Conservation (phyloP, 2,888 invertebrate species). For the Nymphalis polychloros region DNA sequence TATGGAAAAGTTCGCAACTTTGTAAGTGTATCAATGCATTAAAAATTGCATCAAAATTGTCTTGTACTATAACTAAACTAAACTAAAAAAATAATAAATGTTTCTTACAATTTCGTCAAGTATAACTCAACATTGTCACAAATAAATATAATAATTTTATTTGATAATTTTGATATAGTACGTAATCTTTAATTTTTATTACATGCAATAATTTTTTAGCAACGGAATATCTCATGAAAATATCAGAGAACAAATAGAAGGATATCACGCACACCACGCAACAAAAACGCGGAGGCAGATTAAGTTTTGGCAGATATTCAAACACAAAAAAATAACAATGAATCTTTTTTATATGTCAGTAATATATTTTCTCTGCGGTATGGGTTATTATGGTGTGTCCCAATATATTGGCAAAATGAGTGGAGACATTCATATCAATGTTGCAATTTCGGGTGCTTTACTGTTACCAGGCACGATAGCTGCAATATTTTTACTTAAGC, state of each 20-base stretch:
- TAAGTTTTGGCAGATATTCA: slow-evolving; percentile 63
- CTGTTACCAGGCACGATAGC: slow-evolving; percentile 84
- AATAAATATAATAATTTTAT: not conserved
- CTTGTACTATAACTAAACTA: too few relatives aligned
- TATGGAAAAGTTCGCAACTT: slow-evolving; percentile 57
- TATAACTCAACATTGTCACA: not conserved
- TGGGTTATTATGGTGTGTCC: slow-evolving; percentile 92
- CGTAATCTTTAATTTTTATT: not conserved
- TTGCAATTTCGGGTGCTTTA: slow-evolving; percentile 86
- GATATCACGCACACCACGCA: slow-evolving; percentile 43
- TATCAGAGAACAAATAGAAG: slow-evolving; percentile 56
- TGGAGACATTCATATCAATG: slow-evolving; percentile 89
- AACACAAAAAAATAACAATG: slow-evolving; percentile 75
- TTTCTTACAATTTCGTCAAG: too few relatives aligned
- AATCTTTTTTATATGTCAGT: slow-evolving; percentile 85
- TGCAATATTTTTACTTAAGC: slow-evolving; percentile 81
- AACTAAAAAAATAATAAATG: too few relatives aligned
- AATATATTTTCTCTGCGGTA: slow-evolving; percentile 89
- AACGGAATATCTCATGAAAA: slow-evolving; percentile 47
- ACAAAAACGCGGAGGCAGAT: slow-evolving; percentile 42
- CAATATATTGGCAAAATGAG: slow-evolving; percentile 89
- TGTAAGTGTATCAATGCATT: slow-evolving; percentile 52
- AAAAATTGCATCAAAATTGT: not conserved
- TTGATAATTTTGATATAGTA: not conserved
- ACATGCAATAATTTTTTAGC: slow-evolving; percentile 47